Evolutionary conservation across 2,113 vertebrate species (phyloP).

Genomic region (Perccottus glenii): DNA sequence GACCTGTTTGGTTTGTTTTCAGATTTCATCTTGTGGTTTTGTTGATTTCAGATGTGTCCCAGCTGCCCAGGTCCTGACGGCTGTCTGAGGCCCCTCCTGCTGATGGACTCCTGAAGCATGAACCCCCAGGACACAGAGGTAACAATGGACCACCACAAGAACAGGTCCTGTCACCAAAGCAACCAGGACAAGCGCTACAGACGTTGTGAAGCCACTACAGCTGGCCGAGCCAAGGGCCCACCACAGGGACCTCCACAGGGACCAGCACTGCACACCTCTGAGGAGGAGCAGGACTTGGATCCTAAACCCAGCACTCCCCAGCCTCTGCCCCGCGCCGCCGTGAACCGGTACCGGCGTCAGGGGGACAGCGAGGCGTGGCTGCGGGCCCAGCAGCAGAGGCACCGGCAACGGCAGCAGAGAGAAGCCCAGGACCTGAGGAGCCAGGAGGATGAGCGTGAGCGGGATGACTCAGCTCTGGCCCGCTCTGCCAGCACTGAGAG

Average conservation of each 20-base stretch:
- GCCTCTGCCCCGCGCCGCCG: slow-evolving; percentile 74
- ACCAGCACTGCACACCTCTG: background rate
- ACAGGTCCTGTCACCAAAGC: slow-evolving; percentile 58
- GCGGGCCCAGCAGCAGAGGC: slow-evolving; percentile 75
- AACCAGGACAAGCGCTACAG: slow-evolving; percentile 65
- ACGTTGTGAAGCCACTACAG: slow-evolving; percentile 54
- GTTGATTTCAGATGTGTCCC: no score
- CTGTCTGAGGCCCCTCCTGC: slow-evolving; percentile 47
- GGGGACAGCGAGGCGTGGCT: slow-evolving; percentile 75
- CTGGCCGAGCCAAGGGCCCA: slow-evolving; percentile 14
- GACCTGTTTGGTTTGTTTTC: no score
- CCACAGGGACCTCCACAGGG: slow-evolving; percentile 23
- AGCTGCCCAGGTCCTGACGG: no score
- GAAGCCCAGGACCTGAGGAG: slow-evolving; percentile 51
- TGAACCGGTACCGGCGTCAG: slow-evolving; percentile 76
- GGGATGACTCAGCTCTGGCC: slow-evolving; percentile 79
- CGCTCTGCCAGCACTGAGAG: slow-evolving; percentile 95
- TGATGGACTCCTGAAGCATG: slow-evolving; percentile 83
- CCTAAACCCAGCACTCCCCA: slow-evolving; percentile 70
- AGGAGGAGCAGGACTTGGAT: slow-evolving; percentile 64
- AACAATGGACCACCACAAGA: slow-evolving; percentile 73
- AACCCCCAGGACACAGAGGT: slow-evolving; percentile 83
- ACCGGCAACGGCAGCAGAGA: slow-evolving; percentile 70
- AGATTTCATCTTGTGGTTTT: no score
- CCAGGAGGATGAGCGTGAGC: slow-evolving; percentile 82